Percentiles rank a stretch among this genome's conserved stretches.
Conservation (phyloP, 92 coral and sea anemone genomes). For the Zoanthus sociatus region DNA sequence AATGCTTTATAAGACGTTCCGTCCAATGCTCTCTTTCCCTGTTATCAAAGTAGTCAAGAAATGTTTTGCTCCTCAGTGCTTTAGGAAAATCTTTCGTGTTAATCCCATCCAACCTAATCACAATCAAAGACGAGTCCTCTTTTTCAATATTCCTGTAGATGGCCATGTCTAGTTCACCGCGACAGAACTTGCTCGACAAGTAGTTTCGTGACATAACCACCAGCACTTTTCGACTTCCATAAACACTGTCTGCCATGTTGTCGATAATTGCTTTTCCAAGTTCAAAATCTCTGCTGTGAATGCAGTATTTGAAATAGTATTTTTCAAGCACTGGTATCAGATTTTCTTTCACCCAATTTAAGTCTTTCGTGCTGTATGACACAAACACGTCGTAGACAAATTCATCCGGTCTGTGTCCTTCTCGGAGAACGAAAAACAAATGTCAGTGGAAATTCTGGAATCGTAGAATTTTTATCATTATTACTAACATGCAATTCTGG, state of each 20-base stretch:
- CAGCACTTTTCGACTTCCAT: constrained; percentile 44
- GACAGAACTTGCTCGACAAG: constrained; percentile 41
- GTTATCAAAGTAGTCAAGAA: constrained; percentile 52
- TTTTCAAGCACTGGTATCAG: constrained; percentile 30
- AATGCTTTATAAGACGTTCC: constrained; percentile 39
- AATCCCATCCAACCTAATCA: constrained; percentile 25
- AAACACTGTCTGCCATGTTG: constrained; percentile 57
- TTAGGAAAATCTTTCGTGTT: constrained; percentile 42
- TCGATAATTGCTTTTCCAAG: constrained; percentile 46
- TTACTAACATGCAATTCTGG: neutral
- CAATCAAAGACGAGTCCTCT: constrained; percentile 33
- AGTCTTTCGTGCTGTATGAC: constrained; percentile 46
- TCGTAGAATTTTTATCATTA: neutral
- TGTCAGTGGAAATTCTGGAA: neutral
- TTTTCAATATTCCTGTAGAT: constrained; percentile 32
- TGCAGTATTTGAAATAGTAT: constrained; percentile 40
- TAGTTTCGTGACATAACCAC: constrained; percentile 35
- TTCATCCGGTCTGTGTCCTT: constrained; percentile 22
- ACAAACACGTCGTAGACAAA: constrained; percentile 45
- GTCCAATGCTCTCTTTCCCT: constrained; percentile 38
- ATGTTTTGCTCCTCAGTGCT: constrained; percentile 45
- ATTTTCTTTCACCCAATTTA: constrained; percentile 39
- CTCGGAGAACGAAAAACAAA: neutral
- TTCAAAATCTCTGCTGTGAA: constrained; percentile 48
- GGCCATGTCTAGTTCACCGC: constrained; percentile 34